Base-by-base conservation (phyloP, 30 jellyfish, hydroid and myxozoan species). In the Aurelia aurita region DNA sequence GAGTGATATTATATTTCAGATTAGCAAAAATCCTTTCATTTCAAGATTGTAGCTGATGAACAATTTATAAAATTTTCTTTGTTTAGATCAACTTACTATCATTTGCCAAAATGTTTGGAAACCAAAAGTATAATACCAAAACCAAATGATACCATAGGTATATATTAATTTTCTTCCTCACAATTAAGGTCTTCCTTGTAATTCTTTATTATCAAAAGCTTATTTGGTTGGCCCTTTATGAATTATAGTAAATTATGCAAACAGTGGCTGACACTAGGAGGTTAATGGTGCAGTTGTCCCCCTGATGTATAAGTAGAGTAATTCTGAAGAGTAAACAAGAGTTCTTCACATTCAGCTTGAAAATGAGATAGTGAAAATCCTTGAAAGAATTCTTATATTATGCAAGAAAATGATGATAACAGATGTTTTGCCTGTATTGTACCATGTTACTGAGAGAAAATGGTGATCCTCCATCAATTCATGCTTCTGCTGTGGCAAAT, bases 401-500 rank as follows among this genome's bases (percentile, higher is more conserved):
- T 27, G 69, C 69, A 58, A 58, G 23, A 58, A 58, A 58, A 18
- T 27, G 31, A 18, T 27, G 23, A 18, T 58, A 58, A 27, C n/a
- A 58, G 23, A 58, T 58, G 69, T n/a, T n/a, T n/a, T n/a, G n/a
- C n/a, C n/a, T n/a, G 23, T 58, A 58, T 31, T 58, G n/a, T 27
- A 18, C 23, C 31, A 18, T 27, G n/a, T 58, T 27, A 18, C 31
- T 58, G 23, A 58, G 23, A 31, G 23, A 58, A 58, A 58, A 18
- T 58, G 69, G n/a, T 58, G 23, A 18, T 58, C 31, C 5, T n/a
- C 69, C 69, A 58, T 31, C n/a, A 58, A 58, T 58, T 58, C 69
- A 58, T 18, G 69, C 69, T 58, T 58, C 69, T 58, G 69, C 8
- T 18, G 23, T 58, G n/a, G 69, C 69, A 58, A 58, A 58, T 58